Evolutionary conservation across 2,888 invertebrate species (phyloP).

Genomic region (Drosophila pegasa): DNA sequence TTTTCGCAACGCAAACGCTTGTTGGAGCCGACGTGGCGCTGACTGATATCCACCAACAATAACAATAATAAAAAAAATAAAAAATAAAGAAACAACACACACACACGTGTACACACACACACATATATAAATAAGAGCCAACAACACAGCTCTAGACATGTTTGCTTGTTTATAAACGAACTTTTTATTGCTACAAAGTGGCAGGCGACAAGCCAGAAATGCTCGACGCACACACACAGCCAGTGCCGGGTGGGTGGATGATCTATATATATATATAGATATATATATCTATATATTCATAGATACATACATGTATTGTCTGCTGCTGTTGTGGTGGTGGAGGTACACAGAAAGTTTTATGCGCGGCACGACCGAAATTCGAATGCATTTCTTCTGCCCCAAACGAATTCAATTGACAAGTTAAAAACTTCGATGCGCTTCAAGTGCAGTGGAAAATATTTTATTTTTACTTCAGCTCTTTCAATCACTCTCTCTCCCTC

Average conservation of each 20-base stretch:
- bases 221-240: slow-evolving; percentile 27
- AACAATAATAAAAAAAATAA: slow-evolving; percentile 40
- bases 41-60: slow-evolving; percentile 61
- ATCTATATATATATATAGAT: background rate
- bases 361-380: slow-evolving; percentile 24
- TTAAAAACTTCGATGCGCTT: slow-evolving; percentile 26
- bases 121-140: slow-evolving; percentile 34
- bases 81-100: slow-evolving; percentile 5
- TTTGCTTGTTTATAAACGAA: slow-evolving; percentile 76
- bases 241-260: slow-evolving; percentile 6
- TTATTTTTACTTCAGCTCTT: background rate
- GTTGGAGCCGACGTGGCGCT: slow-evolving; percentile 57
- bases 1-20: slow-evolving; percentile 20
- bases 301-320: background rate
- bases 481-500: background rate
- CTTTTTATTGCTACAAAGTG: slow-evolving; percentile 77
- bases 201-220: slow-evolving; percentile 67
- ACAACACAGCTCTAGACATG: slow-evolving; percentile 55
- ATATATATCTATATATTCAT: background rate
- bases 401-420: slow-evolving; percentile 53
- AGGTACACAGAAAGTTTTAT: slow-evolving; percentile 48
- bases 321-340: slow-evolving; percentile 11
- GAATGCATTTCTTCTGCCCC: slow-evolving; percentile 46
- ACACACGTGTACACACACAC: background rate
- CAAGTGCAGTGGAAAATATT: slow-evolving; percentile 21